Percentiles rank a stretch among this genome's conserved stretches.
Conservation (phyloP, 2,113 vertebrate species). For the Trogon surrucura region DNA sequence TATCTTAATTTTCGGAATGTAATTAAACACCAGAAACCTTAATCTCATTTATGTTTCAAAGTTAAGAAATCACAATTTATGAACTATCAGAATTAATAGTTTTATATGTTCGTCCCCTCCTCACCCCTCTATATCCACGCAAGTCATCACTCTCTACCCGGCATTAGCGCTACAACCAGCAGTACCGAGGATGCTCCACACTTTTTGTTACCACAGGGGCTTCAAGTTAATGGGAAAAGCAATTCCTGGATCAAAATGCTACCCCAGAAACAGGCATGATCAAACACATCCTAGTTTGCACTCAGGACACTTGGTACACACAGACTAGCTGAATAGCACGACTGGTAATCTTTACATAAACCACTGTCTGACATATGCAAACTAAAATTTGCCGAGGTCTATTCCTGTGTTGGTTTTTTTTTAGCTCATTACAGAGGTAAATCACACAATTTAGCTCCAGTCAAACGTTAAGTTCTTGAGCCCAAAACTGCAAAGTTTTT, state of each 20-base stretch:
- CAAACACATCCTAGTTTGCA: background rate
- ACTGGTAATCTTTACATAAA: background rate
- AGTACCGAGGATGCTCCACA: background rate
- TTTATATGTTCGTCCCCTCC: background rate
- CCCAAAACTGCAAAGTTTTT: background rate
- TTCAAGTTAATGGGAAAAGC: background rate
- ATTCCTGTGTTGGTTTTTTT: background rate
- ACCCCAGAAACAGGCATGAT: background rate
- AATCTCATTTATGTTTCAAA: background rate
- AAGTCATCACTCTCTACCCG: background rate
- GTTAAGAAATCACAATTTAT: background rate
- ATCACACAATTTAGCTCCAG: background rate
- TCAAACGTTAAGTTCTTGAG: background rate
- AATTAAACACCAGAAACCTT: background rate
- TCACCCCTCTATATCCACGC: background rate
- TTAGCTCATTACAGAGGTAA: background rate
- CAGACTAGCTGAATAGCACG: background rate
- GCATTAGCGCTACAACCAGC: background rate
- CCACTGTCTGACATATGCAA: background rate
- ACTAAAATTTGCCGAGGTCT: background rate
- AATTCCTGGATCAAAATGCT: background rate
- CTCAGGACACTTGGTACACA: background rate
- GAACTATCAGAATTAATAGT: background rate
- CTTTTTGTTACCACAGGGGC: background rate
- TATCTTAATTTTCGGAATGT: background rate